These are phyloP conservation scores for Premnoplex brunnescens DNA, from an alignment of 2,797 vertebrate species.

Conservation along the genomic window DNA sequence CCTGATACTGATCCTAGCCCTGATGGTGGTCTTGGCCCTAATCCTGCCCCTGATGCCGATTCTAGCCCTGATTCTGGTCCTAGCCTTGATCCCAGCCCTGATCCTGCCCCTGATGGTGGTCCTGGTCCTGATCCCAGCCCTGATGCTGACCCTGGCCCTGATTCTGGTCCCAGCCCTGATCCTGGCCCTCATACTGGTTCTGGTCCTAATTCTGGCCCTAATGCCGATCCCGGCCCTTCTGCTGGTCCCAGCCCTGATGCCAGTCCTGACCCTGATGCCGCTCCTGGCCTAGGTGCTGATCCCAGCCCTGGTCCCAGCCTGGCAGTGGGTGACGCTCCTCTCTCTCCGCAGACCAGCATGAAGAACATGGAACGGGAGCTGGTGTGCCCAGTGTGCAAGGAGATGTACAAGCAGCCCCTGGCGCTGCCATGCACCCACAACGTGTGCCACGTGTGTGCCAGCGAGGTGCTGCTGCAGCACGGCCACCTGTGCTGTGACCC, in stretches of 20 bases:
- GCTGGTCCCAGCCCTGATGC: accelerated
- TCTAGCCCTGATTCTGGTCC: background rate
- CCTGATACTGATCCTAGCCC: no score
- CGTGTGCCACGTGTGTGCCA: constrained; percentile 92
- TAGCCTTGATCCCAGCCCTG: background rate
- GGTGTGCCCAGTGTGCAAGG: constrained; percentile 91
- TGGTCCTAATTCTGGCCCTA: accelerated
- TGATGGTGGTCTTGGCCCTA: background rate
- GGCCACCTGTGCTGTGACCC: constrained; percentile 89
- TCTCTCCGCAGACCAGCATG: constrained; percentile 88
- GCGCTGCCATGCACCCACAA: constrained; percentile 93
- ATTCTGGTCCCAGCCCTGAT: background rate
- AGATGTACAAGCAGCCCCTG: constrained; percentile 95
- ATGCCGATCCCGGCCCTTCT: accelerated
- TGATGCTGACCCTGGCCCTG: background rate
- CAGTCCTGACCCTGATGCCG: accelerated
- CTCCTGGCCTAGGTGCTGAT: background rate
- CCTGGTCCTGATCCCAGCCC: background rate
- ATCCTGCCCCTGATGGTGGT: background rate
- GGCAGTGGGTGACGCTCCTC: background rate
- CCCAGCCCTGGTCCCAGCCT: background rate
- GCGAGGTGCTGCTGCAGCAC: constrained; percentile 90
- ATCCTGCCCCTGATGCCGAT: background rate
- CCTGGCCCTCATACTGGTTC: background rate
- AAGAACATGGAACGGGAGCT: constrained; percentile 96